These are phyloP conservation scores for Plumapathes pennacea DNA, from an alignment of 92 coral and sea anemone species.

Conservation along the genomic window DNA sequence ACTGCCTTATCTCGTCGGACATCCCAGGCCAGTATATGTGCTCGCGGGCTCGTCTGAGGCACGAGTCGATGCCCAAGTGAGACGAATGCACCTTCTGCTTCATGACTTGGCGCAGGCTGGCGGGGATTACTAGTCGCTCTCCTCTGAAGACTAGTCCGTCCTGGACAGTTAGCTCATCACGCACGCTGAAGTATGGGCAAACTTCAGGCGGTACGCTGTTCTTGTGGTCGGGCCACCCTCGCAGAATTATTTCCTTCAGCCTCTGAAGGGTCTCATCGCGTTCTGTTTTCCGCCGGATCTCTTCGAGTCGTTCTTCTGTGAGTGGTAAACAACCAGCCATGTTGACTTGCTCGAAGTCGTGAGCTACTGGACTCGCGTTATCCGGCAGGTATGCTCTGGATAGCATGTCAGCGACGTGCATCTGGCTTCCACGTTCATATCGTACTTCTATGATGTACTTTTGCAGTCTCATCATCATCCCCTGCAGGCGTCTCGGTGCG, in stretches of 20 bases:
- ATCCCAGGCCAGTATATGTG: constrained; percentile 28
- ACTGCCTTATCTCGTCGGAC: constrained; percentile 23
- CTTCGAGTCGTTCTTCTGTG: not conserved
- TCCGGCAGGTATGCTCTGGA: constrained; percentile 19
- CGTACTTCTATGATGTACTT: constrained; percentile 17
- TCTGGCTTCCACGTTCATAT: constrained; percentile 23
- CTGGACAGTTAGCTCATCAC: constrained; percentile 18
- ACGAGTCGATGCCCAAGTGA: constrained; percentile 3
- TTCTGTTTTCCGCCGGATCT: not conserved
- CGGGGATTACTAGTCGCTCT: not conserved
- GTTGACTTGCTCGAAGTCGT: constrained; percentile 17
- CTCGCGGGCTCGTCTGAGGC: constrained; percentile 5
- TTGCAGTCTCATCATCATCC: constrained; percentile 45
- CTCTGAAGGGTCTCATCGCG: not conserved
- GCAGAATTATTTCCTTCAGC: constrained; percentile 4
- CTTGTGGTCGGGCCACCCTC: constrained; percentile 16
- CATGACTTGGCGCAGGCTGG: constrained; percentile 3
- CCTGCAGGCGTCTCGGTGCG: constrained; percentile 28
- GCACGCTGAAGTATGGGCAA: constrained; percentile 7
- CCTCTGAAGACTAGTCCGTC: constrained; percentile 22
- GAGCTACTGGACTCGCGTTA: not conserved
- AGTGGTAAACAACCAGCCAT: constrained; percentile 11
- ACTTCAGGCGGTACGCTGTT: not conserved
- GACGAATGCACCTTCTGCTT: constrained; percentile 5
- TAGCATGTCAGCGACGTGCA: constrained; percentile 29